phyloP scores from a whole-genome alignment of 1,140 invertebrate species.

The Heliconius himera region DNA sequence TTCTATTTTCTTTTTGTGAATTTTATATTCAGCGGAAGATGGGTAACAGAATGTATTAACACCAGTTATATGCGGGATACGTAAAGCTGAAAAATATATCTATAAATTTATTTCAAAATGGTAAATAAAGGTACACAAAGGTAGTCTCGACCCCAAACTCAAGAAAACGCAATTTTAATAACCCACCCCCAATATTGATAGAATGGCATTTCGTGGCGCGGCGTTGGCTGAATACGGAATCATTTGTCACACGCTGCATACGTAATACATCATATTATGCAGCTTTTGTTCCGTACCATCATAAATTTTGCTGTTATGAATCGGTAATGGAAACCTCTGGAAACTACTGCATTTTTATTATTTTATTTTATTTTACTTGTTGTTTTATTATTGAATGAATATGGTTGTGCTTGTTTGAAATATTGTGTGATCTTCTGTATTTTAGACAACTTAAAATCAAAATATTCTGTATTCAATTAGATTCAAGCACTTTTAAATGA shows the following conservation, averaged over 20 bases:
- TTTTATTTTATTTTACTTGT: not conserved
- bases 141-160: not conserved
- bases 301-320: slow-evolving; percentile 14
- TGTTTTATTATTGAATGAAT: not conserved
- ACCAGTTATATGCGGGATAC: too few species aligned
- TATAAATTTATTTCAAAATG: not conserved
- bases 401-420: not conserved
- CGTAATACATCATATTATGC: slow-evolving; percentile 26
- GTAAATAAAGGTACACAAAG: too few species aligned
- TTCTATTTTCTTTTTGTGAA: too few species aligned
- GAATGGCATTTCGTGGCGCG: slow-evolving; percentile 21
- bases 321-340: slow-evolving; percentile 8
- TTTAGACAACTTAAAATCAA: not conserved
- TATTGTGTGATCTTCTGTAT: not conserved
- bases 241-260: slow-evolving; percentile 26
- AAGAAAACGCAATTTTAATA: slow-evolving; percentile 21
- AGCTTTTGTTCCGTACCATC: slow-evolving; percentile 19
- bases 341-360: not conserved
- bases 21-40: too few species aligned
- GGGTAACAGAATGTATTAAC: too few species aligned
- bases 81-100: too few species aligned
- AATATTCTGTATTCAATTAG: too few species aligned
- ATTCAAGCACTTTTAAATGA: too few species aligned
- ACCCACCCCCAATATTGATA: slow-evolving; percentile 20
- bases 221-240: slow-evolving; percentile 18